Evolutionary conservation across 64 coral and sea anemone genomes (phyloP).

Genomic region (Porites australiensis): DNA sequence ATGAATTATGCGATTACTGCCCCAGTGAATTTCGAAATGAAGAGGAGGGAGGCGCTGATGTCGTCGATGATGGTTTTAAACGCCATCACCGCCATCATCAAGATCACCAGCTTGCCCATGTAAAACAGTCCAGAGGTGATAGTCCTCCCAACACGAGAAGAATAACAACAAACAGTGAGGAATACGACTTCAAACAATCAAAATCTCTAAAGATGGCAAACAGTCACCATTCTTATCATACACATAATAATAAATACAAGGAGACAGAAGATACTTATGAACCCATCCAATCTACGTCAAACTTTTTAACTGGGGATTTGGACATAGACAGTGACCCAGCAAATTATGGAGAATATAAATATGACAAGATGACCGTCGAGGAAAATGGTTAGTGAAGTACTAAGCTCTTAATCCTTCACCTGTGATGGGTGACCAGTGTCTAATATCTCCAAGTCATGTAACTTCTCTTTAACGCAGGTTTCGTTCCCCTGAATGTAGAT

Average conservation of each 20-base stretch:
- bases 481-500: no score
- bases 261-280: neutral
- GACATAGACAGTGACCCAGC: conserved; percentile 31
- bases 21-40: conserved; percentile 57
- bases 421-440: neutral
- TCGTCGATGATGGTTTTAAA: conserved; percentile 33
- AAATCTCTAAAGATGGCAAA: neutral
- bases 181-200: neutral
- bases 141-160: neutral
- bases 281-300: neutral
- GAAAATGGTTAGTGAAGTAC: conserved; percentile 20
- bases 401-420: no score
- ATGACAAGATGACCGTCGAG: conserved; percentile 55
- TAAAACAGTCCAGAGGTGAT: conserved; percentile 23
- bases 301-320: neutral
- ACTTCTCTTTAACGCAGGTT: no score
- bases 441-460: no score
- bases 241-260: neutral
- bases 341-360: conserved; percentile 82
- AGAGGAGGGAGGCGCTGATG: neutral
- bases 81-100: conserved; percentile 46
- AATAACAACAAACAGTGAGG: neutral
- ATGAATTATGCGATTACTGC: conserved; percentile 71
- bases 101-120: neutral
- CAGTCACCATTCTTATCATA: neutral